Conservation (phyloP, 2,888 invertebrate species). For the Minunthozetes semirufus region DNA sequence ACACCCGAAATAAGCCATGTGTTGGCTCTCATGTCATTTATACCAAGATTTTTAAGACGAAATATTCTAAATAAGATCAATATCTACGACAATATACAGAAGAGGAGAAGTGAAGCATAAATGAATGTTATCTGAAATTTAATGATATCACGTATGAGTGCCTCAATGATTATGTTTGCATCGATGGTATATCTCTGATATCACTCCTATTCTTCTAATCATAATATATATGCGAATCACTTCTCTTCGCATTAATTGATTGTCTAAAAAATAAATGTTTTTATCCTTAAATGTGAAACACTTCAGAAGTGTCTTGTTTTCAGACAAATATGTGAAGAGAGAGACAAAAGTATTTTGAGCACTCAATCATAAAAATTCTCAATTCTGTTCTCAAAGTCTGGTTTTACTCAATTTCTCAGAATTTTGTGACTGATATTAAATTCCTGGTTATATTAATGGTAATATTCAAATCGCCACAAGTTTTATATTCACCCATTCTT, state of each 20-base stretch:
- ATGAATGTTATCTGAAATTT: conserved; percentile 15
- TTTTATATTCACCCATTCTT: too few relatives aligned
- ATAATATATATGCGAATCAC: neutral
- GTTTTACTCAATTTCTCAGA: too few relatives aligned
- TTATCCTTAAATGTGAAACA: neutral
- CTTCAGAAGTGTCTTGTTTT: neutral
- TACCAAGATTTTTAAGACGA: neutral
- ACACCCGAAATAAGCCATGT: neutral
- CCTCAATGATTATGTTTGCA: conserved; percentile 19
- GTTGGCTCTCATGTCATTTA: neutral
- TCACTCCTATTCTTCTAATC: neutral
- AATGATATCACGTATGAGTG: conserved; percentile 28
- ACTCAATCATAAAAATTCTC: neutral
- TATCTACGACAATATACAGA: conserved; percentile 12
- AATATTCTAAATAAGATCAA: conserved; percentile 18
- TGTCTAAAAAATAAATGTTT: conserved; percentile 16
- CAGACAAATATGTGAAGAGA: neutral
- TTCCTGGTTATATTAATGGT: too few relatives aligned
- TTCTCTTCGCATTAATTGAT: conserved; percentile 1
- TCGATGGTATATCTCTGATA: too few relatives aligned
- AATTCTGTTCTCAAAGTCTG: neutral
- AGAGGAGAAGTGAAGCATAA: conserved; percentile 9
- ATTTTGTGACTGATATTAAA: too few relatives aligned
- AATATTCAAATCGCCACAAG: too few relatives aligned
- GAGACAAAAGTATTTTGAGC: neutral